Conservation (phyloP, 2,113 vertebrate species). For the Pavo muticus region DNA sequence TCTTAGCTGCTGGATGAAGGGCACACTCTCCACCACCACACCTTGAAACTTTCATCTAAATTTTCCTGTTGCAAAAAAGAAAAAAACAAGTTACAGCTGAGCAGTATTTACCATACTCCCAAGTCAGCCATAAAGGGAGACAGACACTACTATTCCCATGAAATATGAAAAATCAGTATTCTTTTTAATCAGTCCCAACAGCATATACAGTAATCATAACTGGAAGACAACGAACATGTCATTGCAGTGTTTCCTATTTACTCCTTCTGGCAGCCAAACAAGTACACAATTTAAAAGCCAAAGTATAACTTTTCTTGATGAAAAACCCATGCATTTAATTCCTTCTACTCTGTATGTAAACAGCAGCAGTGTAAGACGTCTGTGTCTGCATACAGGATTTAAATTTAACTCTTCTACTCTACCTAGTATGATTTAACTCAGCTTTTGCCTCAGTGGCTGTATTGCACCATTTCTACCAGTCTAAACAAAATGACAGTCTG, state of each 20-base stretch:
- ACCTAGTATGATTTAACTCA: not conserved
- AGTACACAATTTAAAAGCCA: not conserved
- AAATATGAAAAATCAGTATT: not conserved
- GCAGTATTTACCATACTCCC: not conserved
- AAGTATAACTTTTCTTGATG: not conserved
- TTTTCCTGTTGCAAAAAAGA: not conserved
- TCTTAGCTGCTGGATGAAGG: not conserved
- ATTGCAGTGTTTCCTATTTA: not conserved
- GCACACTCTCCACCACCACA: fast-evolving
- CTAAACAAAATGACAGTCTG: not conserved
- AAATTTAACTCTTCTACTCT: not conserved
- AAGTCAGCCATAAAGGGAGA: not conserved
- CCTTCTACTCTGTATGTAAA: not conserved
- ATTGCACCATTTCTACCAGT: not conserved
- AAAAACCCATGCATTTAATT: not conserved
- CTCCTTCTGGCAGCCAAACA: not conserved
- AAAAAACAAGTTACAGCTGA: not conserved
- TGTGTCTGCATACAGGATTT: not conserved
- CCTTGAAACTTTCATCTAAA: not conserved
- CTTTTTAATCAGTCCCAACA: not conserved
- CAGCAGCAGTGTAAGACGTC: not conserved
- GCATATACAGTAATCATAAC: not conserved
- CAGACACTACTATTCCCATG: not conserved
- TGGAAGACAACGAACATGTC: not conserved
- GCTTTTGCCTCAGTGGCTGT: not conserved